Percentiles rank a stretch among this genome's conserved stretches.
Conservation (phyloP, 92 coral and sea anemone genomes). For the Chrysogorgia sp. region DNA sequence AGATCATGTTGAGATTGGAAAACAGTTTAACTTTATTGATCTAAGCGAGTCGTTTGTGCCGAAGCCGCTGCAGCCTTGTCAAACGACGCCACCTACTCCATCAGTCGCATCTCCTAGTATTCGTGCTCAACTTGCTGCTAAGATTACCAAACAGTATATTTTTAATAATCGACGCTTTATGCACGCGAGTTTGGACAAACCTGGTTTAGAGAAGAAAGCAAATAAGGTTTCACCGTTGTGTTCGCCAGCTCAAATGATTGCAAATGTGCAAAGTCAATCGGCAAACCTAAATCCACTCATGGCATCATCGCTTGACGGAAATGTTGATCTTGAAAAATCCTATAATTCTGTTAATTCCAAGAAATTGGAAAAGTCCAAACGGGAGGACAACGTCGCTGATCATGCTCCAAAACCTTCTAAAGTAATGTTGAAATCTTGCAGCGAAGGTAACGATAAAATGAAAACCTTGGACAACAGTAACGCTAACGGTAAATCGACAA, state of each 20-base stretch:
- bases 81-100: background rate
- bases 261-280: conserved; percentile 62
- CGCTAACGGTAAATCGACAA: conserved; percentile 1
- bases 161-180: conserved; percentile 24
- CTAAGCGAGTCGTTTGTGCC: background rate
- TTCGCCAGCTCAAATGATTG: conserved; percentile 67
- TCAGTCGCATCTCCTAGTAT: conserved; percentile 17
- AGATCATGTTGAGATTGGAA: background rate
- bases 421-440: background rate
- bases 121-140: conserved; percentile 22
- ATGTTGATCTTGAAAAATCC: background rate
- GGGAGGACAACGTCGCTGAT: background rate
- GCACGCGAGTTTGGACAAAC: conserved; percentile 38
- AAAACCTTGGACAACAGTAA: conserved; percentile 2
- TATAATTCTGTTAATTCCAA: conserved; percentile 5
- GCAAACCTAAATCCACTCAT: conserved; percentile 55
- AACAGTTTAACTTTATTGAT: background rate
- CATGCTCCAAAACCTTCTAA: background rate
- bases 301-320: conserved; percentile 8
- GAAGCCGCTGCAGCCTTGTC: background rate
- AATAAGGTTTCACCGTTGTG: conserved; percentile 62
- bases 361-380: conserved; percentile 6
- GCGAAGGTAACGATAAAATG: too few relatives aligned
- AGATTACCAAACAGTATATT: conserved; percentile 22
- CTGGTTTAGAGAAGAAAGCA: conserved; percentile 27